Base-by-base conservation (phyloP, 1,140 invertebrate genomes). In the Lasaia peninsularis region DNA sequence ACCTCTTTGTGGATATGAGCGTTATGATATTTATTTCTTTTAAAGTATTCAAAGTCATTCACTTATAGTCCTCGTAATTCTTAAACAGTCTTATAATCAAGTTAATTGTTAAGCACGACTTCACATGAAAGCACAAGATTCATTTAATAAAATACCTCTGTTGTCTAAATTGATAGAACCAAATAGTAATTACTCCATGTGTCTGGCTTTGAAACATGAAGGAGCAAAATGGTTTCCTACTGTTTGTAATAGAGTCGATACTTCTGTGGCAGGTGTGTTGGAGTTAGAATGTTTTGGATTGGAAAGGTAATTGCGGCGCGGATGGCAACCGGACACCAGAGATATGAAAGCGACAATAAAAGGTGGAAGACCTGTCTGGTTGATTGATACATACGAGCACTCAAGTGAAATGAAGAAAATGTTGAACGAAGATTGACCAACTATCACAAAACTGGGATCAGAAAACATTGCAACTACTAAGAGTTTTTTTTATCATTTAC, bases 301-400 rank as follows among this genome's bases (percentile, higher is more conserved):
- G 68, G 64, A 63, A 34, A 55, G 49, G 57, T 69, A 84, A 86
- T 86, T 86, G 80, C 52, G 60, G 58, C 69, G 70, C 79, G 80
- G 78, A 82, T 79, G 76, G 80, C 83, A 82, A 84, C 83, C 79
- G 80, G 80, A 86, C 82, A 82, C 80, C 80, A 75, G 71, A 44
- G 53, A 74, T 70, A 81, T 81, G 76, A 86, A 86, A 86, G 83
- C 76, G 71, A 78, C 83, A 86, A 84, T 84, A 86, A 86, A 86
- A 86, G 83, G 83, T 78, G 74, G 80, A 84, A 75, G 80, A 84
- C 79, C 76, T 81, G 79, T 68, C 65, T 72, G 62, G 71, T 78
- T 84, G 80, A 86, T 86, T 82, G 78, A 76, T 86, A 83, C 79
- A 75, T 51, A 48, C 61, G 62, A 10, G 57, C 9, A 10, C 44